Evolutionary conservation across 2,888 invertebrate species (phyloP).

Genomic region (Drosophila nigricruria): DNA sequence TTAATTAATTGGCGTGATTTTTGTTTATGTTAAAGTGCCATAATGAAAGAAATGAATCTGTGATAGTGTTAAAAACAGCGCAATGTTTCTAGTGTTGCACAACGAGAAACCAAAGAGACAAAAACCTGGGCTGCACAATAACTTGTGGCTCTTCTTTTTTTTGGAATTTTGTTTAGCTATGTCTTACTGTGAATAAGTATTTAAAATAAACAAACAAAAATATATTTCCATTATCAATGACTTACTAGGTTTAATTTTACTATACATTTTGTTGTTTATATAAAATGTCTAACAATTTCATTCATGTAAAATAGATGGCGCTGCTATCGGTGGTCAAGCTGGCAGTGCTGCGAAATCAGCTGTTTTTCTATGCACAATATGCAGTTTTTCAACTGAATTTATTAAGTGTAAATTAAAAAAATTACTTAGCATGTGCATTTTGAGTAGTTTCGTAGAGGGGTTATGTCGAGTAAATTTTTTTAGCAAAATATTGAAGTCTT

Average conservation of each 20-base stretch:
- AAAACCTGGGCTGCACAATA: conserved; percentile 34
- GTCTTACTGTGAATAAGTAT: conserved; percentile 41
- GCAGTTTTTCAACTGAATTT: neutral
- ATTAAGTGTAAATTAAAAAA: neutral
- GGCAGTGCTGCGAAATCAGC: conserved; percentile 35
- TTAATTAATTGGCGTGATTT: conserved; percentile 39
- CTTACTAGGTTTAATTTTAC: conserved; percentile 38
- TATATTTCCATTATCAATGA: conserved; percentile 35
- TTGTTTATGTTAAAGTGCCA: conserved; percentile 59
- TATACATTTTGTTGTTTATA: conserved; percentile 1
- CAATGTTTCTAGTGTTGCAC: conserved; percentile 30
- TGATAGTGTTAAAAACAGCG: conserved; percentile 35
- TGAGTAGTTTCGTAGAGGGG: no score
- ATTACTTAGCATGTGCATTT: no score
- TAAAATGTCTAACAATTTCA: neutral
- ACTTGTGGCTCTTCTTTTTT: conserved; percentile 28
- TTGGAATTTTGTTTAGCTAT: conserved; percentile 58
- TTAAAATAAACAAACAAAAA: conserved; percentile 45
- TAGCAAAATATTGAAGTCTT: neutral
- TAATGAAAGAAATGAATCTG: conserved; percentile 48
- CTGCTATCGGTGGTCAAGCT: neutral
- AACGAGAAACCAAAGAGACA: conserved; percentile 27
- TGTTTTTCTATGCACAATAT: conserved; percentile 27
- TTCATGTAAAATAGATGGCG: conserved; percentile 32
- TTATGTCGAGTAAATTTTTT: neutral